Conservation (phyloP, 2,797 vertebrate genomes). For the Anguilla pacifica region DNA sequence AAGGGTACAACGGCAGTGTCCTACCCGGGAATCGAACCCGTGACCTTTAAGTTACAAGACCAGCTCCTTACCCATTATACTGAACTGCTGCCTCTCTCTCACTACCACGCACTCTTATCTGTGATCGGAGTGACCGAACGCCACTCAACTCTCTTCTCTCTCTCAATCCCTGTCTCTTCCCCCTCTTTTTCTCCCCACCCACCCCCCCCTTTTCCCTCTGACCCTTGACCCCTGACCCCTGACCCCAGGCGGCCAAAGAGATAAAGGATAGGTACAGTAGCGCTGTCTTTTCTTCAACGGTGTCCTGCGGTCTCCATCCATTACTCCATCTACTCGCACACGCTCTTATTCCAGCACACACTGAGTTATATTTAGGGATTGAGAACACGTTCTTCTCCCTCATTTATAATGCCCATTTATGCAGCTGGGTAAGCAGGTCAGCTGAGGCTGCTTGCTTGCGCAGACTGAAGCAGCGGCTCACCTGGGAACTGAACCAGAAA, state of each 20-base stretch:
- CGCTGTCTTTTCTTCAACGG: background rate
- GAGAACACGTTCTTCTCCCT: background rate
- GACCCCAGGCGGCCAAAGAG: constrained; percentile 75
- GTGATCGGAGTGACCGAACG: background rate
- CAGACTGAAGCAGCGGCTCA: background rate
- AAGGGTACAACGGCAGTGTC: no score
- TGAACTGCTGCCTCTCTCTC: no score
- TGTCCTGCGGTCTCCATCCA: background rate
- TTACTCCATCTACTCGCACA: background rate
- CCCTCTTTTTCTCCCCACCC: background rate
- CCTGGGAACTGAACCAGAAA: background rate
- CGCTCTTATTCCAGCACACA: background rate
- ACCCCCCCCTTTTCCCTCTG: background rate
- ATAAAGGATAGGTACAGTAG: constrained; percentile 78
- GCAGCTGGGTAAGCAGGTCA: background rate
- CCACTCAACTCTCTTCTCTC: constrained; percentile 11
- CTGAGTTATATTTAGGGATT: background rate
- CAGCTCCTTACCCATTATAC: no score
- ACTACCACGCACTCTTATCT: background rate
- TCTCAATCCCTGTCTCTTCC: constrained; percentile 7
- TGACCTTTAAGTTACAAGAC: no score
- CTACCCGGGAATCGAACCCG: no score
- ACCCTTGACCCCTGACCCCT: background rate
- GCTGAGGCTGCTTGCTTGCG: background rate
- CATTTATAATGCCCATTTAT: background rate